Conservation (phyloP, 2,113 vertebrate species). For the Numida meleagris region DNA sequence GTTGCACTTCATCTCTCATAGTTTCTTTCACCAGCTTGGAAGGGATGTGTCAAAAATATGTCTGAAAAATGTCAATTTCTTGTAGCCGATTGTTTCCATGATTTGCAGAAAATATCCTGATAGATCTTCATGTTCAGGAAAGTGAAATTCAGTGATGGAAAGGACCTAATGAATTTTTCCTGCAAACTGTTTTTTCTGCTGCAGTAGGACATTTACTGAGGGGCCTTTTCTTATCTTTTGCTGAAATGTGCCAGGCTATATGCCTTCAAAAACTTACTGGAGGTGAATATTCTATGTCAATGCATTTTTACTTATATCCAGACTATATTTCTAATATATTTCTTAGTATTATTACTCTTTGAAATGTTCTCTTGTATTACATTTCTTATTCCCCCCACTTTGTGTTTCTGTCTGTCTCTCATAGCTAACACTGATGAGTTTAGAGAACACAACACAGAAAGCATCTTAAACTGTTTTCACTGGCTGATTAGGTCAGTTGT, state of each 20-base stretch:
- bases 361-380: background rate
- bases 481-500: background rate
- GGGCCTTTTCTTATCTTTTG: background rate
- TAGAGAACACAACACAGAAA: background rate
- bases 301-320: background rate
- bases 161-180: background rate
- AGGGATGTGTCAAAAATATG: background rate
- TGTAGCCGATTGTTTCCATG: background rate
- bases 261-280: background rate
- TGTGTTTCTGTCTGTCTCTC: background rate
- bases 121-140: background rate
- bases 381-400: background rate
- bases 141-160: background rate
- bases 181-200: background rate
- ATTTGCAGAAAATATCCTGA: background rate
- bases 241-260: background rate
- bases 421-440: background rate
- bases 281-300: background rate
- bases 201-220: background rate
- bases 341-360: background rate
- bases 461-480: background rate
- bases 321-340: background rate
- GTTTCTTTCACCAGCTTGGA: background rate
- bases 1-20: conserved; percentile 21
- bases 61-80: conserved; percentile 27